A percentile compares a stretch with the other conserved stretches of the same genome.
phyloP scores from a whole-genome alignment of 1,140 invertebrate genomes.

The Caerostris extrusa region DNA sequence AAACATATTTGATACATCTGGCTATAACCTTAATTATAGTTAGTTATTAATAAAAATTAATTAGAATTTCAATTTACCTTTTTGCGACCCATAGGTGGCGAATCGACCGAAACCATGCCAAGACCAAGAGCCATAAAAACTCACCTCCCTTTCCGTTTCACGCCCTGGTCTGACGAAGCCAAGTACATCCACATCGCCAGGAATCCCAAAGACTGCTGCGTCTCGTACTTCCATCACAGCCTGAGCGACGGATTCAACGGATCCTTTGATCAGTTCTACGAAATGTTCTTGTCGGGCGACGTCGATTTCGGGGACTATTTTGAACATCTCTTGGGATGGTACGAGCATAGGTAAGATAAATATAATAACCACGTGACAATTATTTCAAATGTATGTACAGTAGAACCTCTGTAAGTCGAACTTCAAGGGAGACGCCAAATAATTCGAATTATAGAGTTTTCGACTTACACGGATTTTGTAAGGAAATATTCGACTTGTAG shows the following conservation, averaged over 20 bases:
- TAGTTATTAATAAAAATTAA: background rate
- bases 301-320: slow-evolving; percentile 74
- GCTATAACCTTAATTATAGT: no score
- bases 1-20: no score
- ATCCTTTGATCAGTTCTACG: slow-evolving; percentile 76
- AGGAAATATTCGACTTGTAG: no score
- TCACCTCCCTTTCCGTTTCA: slow-evolving; percentile 72
- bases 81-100: background rate
- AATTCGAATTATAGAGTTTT: no score
- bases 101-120: slow-evolving; percentile 31
- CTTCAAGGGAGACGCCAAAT: no score
- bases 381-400: no score
- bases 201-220: slow-evolving; percentile 79
- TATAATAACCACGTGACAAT: background rate
- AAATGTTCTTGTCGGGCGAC: slow-evolving; percentile 70
- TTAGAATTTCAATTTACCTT: background rate
- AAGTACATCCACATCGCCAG: slow-evolving; percentile 79
- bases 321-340: slow-evolving; percentile 77
- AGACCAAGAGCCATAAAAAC: slow-evolving; percentile 71
- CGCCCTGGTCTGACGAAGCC: slow-evolving; percentile 48
- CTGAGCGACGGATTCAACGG: slow-evolving; percentile 15
- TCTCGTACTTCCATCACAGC: slow-evolving; percentile 78
- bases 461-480: no score
- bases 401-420: no score
- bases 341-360: slow-evolving; percentile 58